Evolutionary conservation across 1,140 invertebrate species (phyloP).

Genomic region (Helicoverpa zea): DNA sequence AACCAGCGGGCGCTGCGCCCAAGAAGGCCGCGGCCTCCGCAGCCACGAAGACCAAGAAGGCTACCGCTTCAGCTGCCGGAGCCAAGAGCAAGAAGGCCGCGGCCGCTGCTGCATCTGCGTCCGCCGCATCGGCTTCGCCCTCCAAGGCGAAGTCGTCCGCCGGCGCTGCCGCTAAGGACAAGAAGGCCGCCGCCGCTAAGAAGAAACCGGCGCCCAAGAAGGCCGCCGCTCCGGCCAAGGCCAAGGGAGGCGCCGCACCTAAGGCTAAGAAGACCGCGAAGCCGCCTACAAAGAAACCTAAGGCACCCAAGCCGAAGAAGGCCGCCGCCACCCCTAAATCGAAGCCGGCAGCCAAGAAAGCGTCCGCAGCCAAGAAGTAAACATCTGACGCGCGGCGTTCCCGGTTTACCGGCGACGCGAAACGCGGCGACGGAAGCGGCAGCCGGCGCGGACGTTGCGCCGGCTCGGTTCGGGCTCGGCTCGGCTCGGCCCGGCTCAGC

Average conservation of each 20-base stretch:
- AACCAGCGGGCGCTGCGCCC: conserved; percentile 51
- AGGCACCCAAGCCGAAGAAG: conserved; percentile 74
- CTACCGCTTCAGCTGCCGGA: conserved; percentile 46
- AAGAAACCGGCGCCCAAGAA: conserved; percentile 52
- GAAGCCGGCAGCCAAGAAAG: conserved; percentile 71
- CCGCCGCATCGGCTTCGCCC: conserved; percentile 7
- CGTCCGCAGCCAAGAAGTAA: conserved; percentile 64
- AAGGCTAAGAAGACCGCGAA: conserved; percentile 70
- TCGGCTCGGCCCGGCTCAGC: no score
- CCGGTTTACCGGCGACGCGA: conserved; percentile 14
- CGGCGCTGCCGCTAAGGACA: conserved; percentile 49
- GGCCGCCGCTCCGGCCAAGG: conserved; percentile 55
- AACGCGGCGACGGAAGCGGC: background rate
- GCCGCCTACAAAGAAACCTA: conserved; percentile 70
- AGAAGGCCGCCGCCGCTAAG: conserved; percentile 52
- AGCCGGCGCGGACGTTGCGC: background rate
- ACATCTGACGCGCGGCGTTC: background rate
- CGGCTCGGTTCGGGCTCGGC: no score
- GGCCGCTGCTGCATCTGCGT: conserved; percentile 39
- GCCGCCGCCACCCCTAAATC: conserved; percentile 62
- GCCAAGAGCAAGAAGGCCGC: conserved; percentile 54
- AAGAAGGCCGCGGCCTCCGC: conserved; percentile 25
- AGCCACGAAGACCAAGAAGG: conserved; percentile 48
- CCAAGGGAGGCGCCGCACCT: conserved; percentile 53
- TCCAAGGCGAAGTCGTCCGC: conserved; percentile 47